These are phyloP conservation scores for Cataglyphis albicans DNA, from an alignment of 2,888 invertebrate species.

Conservation along the genomic window DNA sequence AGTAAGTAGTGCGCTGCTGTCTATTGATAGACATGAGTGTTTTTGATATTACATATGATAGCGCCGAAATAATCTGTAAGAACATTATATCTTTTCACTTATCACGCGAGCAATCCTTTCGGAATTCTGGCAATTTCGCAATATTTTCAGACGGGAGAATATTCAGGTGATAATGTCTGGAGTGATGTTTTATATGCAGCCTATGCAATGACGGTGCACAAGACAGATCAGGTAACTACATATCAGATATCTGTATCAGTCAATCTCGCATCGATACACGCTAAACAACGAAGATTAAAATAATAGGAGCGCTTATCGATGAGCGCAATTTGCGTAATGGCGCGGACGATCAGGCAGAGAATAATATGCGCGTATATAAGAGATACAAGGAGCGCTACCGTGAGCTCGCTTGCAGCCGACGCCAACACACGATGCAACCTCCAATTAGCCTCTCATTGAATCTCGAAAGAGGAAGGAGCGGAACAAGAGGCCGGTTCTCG, in stretches of 20 bases:
- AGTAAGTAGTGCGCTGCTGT: constrained; percentile 36
- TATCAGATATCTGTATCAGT: neutral
- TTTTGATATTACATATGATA: constrained; percentile 20
- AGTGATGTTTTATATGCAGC: neutral
- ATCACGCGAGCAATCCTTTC: constrained; percentile 27
- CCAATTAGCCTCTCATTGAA: constrained; percentile 60
- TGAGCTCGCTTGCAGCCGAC: constrained; percentile 27
- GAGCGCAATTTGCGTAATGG: constrained; percentile 51
- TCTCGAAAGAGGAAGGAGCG: constrained; percentile 63
- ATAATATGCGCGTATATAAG: constrained; percentile 43
- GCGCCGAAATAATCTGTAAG: constrained; percentile 28
- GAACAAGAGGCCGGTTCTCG: constrained; percentile 55
- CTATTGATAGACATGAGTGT: constrained; percentile 40
- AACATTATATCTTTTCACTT: neutral
- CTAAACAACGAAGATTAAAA: constrained; percentile 50
- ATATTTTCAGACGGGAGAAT: constrained; percentile 34
- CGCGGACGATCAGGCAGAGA: constrained; percentile 22
- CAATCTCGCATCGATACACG: constrained; percentile 25
- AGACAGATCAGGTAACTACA: constrained; percentile 12
- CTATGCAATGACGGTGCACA: constrained; percentile 25
- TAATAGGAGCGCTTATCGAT: constrained; percentile 51
- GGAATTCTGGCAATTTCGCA: neutral
- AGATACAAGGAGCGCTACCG: constrained; percentile 45
- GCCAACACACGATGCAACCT: constrained; percentile 48
- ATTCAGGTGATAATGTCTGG: neutral